Evolutionary conservation across 2,888 invertebrate species (phyloP).

Genomic region (Hylaea fasciaria): DNA sequence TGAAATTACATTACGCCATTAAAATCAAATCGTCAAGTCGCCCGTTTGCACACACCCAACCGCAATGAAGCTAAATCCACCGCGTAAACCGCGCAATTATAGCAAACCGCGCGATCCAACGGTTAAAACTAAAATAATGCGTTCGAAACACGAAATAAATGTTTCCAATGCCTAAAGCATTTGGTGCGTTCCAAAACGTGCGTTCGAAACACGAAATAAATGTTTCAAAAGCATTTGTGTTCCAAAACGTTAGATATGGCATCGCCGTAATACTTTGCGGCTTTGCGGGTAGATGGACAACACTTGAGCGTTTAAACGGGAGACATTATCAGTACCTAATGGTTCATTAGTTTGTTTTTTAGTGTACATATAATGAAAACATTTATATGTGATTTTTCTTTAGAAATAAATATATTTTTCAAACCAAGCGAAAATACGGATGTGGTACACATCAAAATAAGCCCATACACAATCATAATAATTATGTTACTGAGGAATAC

Average conservation of each 20-base stretch:
- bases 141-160: constrained; percentile 59
- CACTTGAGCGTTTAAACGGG: constrained; percentile 5
- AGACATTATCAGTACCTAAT: not conserved
- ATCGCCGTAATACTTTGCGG: constrained; percentile 39
- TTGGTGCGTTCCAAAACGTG: constrained; percentile 21
- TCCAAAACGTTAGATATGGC: not conserved
- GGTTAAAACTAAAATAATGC: constrained; percentile 72
- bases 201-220: constrained; percentile 56
- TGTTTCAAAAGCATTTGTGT: constrained; percentile 10
- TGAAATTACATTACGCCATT: too few species aligned
- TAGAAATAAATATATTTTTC: too few species aligned
- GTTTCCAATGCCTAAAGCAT: constrained; percentile 26
- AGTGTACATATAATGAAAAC: too few species aligned
- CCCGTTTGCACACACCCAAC: constrained; percentile 49
- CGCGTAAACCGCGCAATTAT: constrained; percentile 74
- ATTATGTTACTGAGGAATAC: too few species aligned
- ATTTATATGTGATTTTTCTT: too few species aligned
- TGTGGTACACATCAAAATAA: too few species aligned
- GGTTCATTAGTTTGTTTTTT: too few species aligned
- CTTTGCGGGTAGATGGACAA: constrained; percentile 23
- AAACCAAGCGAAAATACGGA: too few species aligned
- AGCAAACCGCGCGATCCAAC: constrained; percentile 63
- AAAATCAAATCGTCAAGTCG: constrained; percentile 31
- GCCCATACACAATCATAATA: too few species aligned
- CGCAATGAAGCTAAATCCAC: constrained; percentile 66